Evolutionary conservation across 1,140 invertebrate species (phyloP).

Genomic region (Macrocentrus cingulum): DNA sequence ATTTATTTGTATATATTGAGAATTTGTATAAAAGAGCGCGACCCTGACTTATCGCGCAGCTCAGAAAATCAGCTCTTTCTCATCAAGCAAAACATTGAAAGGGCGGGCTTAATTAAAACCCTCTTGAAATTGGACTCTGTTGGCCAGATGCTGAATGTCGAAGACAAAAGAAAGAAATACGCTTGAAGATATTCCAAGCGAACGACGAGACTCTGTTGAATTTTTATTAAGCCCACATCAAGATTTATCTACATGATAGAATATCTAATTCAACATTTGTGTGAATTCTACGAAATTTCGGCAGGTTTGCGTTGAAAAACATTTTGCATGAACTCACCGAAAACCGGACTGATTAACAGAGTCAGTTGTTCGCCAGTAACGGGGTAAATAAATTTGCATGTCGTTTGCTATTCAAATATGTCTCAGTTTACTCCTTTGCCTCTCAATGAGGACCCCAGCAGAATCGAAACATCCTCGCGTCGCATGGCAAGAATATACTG

Average conservation of each 20-base stretch:
- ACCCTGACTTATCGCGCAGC: constrained; percentile 48
- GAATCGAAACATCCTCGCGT: constrained; percentile 15
- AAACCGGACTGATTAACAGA: constrained; percentile 13
- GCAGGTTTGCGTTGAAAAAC: neutral
- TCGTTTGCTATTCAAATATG: constrained; percentile 58
- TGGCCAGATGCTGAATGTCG: constrained; percentile 20
- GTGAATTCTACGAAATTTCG: neutral
- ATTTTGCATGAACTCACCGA: neutral
- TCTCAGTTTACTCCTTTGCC: constrained; percentile 45
- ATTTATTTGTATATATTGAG: neutral
- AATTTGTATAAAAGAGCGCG: constrained; percentile 20
- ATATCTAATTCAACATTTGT: constrained; percentile 4
- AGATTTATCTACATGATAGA: constrained; percentile 20
- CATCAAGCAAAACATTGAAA: constrained; percentile 58
- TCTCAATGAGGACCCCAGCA: constrained; percentile 48
- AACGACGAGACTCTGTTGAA: constrained; percentile 13
- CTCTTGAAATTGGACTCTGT: constrained; percentile 41
- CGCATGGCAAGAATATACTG: constrained; percentile 33
- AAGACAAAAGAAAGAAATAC: constrained; percentile 19
- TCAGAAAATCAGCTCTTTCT: constrained; percentile 50
- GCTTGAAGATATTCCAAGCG: constrained; percentile 6
- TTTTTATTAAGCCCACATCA: constrained; percentile 13
- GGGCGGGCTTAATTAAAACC: constrained; percentile 60
- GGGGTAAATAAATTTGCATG: constrained; percentile 50
- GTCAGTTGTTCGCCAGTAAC: constrained; percentile 8